Evolutionary conservation across 2,797 vertebrate species (phyloP), one percentile per base, ranked within the genome.

Genomic region (Hyperoplus lanceolatus): DNA sequence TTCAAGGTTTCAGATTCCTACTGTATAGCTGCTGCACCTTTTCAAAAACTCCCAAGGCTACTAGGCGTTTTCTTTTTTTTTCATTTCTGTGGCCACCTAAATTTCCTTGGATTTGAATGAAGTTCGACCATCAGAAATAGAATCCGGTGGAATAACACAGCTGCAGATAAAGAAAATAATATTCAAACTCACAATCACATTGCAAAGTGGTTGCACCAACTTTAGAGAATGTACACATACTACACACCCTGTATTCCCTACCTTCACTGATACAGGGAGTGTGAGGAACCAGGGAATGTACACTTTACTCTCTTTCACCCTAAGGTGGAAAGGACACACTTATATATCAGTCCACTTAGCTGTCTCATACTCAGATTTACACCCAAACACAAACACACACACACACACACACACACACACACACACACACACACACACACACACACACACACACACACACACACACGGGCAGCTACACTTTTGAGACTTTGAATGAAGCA

Each of bases 311-410:
- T 57, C n/a, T 75, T 78, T 87, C 82, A 80, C 80, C 80, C 57
- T 65, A 70, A 82, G 76, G 79, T 85, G 81, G 70, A 82, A 69
- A 80, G 77, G 83, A 88, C 85, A 91, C 78, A 79, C 69, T 75
- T 84, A 77, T 91, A 70, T 74, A 81, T 79, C 58, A 42, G 21
- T 60, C n/a, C 41, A 39, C 83, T 89, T 77, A 80, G 79, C 87
- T 79, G 75, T 71, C 15, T n/a, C 49, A 15, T 51, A 57, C 38
- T 46, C 39, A 69, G 66, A 68, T 49, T 6, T 16, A 45, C 59
- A 46, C n/a, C 55, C 70, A 60, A 36, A 77, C 39, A 45, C 51
- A 77, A 8, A 43, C 51, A 48, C 41, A 29, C 29, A 29, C 29
- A 29, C 29, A 29, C 29, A 29, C 29, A 29, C 29, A 29, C 48